Percentiles rank a stretch among this genome's conserved stretches.
Evolutionary conservation across 2,888 invertebrate species (phyloP).

Genomic region (Acrobasis consociella): DNA sequence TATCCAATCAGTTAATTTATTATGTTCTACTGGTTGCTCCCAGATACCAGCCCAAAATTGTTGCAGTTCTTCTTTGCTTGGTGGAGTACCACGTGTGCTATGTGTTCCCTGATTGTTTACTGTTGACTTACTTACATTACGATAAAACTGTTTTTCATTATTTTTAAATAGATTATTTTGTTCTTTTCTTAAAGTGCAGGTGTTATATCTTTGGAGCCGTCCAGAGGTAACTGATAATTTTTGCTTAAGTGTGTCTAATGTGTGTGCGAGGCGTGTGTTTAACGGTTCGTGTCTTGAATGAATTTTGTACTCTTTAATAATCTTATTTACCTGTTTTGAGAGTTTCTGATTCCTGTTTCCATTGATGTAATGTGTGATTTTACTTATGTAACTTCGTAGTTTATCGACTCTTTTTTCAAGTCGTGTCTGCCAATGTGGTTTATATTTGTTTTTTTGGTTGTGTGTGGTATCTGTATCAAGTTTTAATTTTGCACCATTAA

Average conservation of each 20-base stretch:
- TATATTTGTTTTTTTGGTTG: neutral
- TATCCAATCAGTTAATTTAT: conserved; percentile 19
- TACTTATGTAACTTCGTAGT: conserved; percentile 26
- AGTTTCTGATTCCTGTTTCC: conserved; percentile 24
- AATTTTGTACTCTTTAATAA: conserved; percentile 19
- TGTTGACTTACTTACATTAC: neutral
- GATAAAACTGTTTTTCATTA: conserved; percentile 28
- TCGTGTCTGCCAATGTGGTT: conserved; percentile 26
- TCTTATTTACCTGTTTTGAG: conserved; percentile 16
- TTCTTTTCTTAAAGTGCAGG: conserved; percentile 9
- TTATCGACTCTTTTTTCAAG: conserved; percentile 25
- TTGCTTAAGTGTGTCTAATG: conserved; percentile 28
- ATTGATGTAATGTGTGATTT: conserved; percentile 27
- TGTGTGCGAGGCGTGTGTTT: conserved; percentile 22
- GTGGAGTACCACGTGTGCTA: too few relatives aligned
- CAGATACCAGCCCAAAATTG: conserved; percentile 25
- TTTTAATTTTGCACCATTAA: conserved; percentile 26
- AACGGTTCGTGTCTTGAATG: conserved; percentile 26
- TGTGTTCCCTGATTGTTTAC: conserved; percentile 1
- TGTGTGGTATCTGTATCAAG: neutral
- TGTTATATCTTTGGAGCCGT: conserved; percentile 23
- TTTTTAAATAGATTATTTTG: conserved; percentile 26
- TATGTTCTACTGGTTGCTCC: conserved; percentile 23
- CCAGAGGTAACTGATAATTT: conserved; percentile 22
- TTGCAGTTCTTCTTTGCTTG: conserved; percentile 8